phyloP scores from a whole-genome alignment of 2,113 vertebrate genomes.

The Embiotoca jacksoni region DNA sequence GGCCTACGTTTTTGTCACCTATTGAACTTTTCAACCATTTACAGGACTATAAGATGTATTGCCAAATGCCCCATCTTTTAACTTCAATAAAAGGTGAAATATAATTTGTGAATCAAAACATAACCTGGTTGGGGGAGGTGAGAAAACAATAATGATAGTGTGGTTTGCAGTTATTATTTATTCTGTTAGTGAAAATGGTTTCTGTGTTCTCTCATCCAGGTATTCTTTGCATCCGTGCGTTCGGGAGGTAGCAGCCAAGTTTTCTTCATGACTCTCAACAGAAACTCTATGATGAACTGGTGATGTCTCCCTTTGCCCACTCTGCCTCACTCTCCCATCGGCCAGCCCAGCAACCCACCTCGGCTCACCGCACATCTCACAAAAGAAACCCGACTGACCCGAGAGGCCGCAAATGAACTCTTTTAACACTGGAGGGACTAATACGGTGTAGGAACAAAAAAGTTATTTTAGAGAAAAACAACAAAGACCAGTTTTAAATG shows the following conservation, averaged over 20 bases:
- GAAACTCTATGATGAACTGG: conserved; percentile 99
- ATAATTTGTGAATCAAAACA: no score
- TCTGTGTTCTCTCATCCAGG: conserved; percentile 78
- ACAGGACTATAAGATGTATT: no score
- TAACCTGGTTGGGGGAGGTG: no score
- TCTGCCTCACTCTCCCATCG: conserved; percentile 56
- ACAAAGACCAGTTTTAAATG: background rate
- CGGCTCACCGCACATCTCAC: conserved; percentile 48
- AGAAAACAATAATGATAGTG: no score
- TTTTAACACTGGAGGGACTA: conserved; percentile 52
- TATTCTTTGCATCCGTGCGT: conserved; percentile 98
- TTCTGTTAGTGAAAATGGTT: background rate
- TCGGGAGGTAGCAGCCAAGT: conserved; percentile 99
- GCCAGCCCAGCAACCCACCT: conserved; percentile 28
- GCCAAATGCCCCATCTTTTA: no score
- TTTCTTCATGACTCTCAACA: conserved; percentile 99
- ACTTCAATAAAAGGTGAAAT: no score
- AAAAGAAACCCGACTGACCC: conserved; percentile 18
- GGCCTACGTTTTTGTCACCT: no score
- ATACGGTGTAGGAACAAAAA: conserved; percentile 18
- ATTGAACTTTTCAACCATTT: no score
- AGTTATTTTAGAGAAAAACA: conserved; percentile 28
- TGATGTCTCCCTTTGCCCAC: conserved; percentile 82
- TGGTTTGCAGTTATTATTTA: background rate
- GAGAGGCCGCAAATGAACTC: conserved; percentile 41